Percentiles rank a stretch among this genome's conserved stretches.
phyloP scores from a whole-genome alignment of 2,888 invertebrate genomes.

The Cylloceria caligata region DNA sequence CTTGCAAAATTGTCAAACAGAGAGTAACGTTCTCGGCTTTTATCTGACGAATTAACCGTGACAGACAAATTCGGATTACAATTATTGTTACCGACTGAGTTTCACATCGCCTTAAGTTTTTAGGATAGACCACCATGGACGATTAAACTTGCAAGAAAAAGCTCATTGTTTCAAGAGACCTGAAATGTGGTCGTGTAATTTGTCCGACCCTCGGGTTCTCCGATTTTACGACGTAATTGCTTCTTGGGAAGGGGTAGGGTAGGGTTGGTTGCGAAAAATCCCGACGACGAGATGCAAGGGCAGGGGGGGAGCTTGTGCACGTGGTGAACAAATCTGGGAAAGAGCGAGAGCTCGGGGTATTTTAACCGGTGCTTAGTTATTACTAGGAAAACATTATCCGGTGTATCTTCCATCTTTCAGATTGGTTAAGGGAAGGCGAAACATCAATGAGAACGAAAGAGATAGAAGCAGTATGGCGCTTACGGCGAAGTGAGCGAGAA shows the following conservation, averaged over 20 bases:
- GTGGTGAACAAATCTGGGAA: slow-evolving; percentile 41
- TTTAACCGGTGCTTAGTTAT: slow-evolving; percentile 74
- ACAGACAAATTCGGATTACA: no score
- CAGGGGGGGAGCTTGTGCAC: slow-evolving; percentile 12
- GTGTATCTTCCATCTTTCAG: slow-evolving; percentile 49
- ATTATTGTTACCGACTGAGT: no score
- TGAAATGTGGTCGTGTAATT: slow-evolving; percentile 70
- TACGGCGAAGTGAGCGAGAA: no score
- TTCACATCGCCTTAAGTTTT: no score
- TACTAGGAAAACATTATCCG: slow-evolving; percentile 75
- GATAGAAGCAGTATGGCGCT: no score
- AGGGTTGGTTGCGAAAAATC: slow-evolving; percentile 49
- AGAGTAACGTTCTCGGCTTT: no score
- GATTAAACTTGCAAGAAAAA: slow-evolving; percentile 14
- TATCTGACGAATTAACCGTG: no score
- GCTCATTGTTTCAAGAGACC: slow-evolving; percentile 55
- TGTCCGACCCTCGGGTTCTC: slow-evolving; percentile 67
- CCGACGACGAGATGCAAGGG: slow-evolving; percentile 27
- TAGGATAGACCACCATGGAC: not conserved
- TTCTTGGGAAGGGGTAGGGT: slow-evolving; percentile 54
- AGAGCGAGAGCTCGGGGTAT: slow-evolving; percentile 41
- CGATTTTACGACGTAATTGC: slow-evolving; percentile 77
- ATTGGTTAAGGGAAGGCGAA: no score
- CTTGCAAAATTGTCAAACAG: no score
- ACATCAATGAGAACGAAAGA: no score